Evolutionary conservation across 2,797 vertebrate genomes (phyloP).

Genomic region (Epinephelus coioides): DNA sequence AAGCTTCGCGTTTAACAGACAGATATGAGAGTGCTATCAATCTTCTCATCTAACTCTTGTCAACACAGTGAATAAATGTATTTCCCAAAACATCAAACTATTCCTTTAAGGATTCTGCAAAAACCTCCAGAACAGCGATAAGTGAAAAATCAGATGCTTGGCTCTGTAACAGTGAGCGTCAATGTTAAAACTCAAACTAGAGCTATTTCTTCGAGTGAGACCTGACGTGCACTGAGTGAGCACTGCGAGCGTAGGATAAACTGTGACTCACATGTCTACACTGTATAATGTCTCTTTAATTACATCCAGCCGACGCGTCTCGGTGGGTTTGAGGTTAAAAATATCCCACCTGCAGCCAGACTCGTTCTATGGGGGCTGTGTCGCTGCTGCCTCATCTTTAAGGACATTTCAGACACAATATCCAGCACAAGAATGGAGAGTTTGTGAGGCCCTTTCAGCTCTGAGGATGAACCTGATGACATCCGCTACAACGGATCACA

Average conservation of each 20-base stretch:
- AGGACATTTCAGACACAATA: neutral
- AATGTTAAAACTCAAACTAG: neutral
- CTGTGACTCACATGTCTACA: slow-evolving; percentile 38
- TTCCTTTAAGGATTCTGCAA: neutral
- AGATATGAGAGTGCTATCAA: neutral
- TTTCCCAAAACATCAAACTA: neutral
- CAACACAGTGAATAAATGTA: neutral
- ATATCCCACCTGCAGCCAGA: slow-evolving; percentile 47
- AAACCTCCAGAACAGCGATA: neutral
- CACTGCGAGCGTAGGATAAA: slow-evolving; percentile 10
- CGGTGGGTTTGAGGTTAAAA: slow-evolving; percentile 54
- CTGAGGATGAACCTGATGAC: slow-evolving; percentile 4
- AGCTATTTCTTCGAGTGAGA: slow-evolving; percentile 6
- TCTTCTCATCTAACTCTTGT: neutral
- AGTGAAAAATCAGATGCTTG: neutral
- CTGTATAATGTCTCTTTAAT: slow-evolving; percentile 54
- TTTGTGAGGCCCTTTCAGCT: neutral
- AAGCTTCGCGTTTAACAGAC: no score
- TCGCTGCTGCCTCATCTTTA: slow-evolving; percentile 11
- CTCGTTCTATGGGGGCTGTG: slow-evolving; percentile 12
- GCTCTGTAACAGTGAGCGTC: neutral
- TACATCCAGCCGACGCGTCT: slow-evolving; percentile 47
- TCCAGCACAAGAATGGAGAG: neutral
- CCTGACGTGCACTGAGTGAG: slow-evolving; percentile 12
- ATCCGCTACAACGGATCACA: slow-evolving; percentile 3